A percentile compares a stretch with the other conserved stretches of the same genome.
Evolutionary conservation across 2,888 invertebrate species (phyloP).

Genomic region (Helleia helle): DNA sequence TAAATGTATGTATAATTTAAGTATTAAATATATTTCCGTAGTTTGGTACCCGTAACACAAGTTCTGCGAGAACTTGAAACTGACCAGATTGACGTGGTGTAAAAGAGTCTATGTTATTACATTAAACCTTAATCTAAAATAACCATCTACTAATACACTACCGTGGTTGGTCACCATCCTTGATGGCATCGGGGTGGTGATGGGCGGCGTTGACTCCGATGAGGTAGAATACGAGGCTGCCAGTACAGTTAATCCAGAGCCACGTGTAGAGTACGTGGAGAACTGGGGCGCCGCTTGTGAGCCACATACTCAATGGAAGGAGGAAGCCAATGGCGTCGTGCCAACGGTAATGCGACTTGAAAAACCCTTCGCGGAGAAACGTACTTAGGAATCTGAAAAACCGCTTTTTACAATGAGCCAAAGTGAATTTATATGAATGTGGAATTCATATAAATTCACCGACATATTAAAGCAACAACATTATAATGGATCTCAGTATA

Average conservation of each 20-base stretch:
- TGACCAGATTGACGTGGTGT: too few species aligned
- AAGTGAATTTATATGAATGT: too few species aligned
- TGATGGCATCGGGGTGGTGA: conserved; percentile 85
- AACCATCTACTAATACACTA: conserved; percentile 13
- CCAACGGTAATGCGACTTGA: conserved; percentile 42
- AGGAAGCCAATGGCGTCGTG: conserved; percentile 44
- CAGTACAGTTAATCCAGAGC: conserved; percentile 66
- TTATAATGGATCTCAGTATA: too few species aligned
- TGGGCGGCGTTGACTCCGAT: conserved; percentile 84
- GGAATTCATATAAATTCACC: too few species aligned
- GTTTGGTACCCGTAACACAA: too few species aligned
- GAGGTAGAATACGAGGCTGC: conserved; percentile 75
- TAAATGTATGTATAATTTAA: too few species aligned
- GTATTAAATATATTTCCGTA: too few species aligned
- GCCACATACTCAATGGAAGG: conserved; percentile 54
- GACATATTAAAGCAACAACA: too few species aligned
- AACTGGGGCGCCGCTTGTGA: conserved; percentile 37
- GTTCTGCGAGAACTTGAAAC: too few species aligned
- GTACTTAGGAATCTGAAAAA: conserved; percentile 33
- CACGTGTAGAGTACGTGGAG: conserved; percentile 58
- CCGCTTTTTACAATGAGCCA: conserved; percentile 4
- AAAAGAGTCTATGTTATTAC: background rate
- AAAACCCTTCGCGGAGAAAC: conserved; percentile 37
- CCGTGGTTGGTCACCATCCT: conserved; percentile 80
- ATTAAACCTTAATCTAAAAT: background rate